Evolutionary conservation across 2,888 invertebrate genomes (phyloP).

Genomic region (Coleophora deauratella): DNA sequence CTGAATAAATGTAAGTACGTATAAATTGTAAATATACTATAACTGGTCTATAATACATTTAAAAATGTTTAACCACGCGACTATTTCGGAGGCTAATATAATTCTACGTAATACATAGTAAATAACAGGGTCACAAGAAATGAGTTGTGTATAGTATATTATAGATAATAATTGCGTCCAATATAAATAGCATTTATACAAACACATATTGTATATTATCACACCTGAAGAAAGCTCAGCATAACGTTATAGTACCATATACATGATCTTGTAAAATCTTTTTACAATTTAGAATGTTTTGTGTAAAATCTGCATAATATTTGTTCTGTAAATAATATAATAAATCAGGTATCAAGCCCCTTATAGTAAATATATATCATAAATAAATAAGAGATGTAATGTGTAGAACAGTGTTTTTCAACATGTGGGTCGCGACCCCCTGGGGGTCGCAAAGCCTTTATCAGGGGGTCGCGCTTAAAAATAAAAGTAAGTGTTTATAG

Average conservation of each 20-base stretch:
- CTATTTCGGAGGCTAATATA: slow-evolving; percentile 54
- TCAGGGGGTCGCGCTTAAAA: no score
- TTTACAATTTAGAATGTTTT: slow-evolving; percentile 10
- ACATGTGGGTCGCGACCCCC: no score
- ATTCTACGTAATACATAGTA: slow-evolving; percentile 24
- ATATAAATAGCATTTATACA: slow-evolving; percentile 54
- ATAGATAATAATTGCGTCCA: slow-evolving; percentile 20
- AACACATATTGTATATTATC: slow-evolving; percentile 24
- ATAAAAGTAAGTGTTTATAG: no score
- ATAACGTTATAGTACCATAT: slow-evolving; percentile 24
- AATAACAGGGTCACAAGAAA: slow-evolving; percentile 57
- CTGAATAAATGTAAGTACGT: slow-evolving; percentile 30
- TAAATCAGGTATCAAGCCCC: no score
- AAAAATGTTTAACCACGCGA: slow-evolving; percentile 22
- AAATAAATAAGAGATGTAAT: no score
- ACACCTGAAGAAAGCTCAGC: slow-evolving; percentile 73
- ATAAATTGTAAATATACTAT: slow-evolving; percentile 46
- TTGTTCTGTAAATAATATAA: slow-evolving; percentile 19
- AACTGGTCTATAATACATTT: slow-evolving; percentile 39
- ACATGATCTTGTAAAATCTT: slow-evolving; percentile 20
- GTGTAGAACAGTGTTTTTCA: no score
- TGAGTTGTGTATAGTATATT: slow-evolving; percentile 43
- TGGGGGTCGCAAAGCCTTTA: no score
- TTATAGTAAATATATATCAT: no score
- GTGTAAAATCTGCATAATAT: slow-evolving; percentile 32